A percentile compares a stretch with the other conserved stretches of the same genome.
These are phyloP conservation scores for Periphyllus acericola DNA, from an alignment of 2,888 invertebrate species.

Conservation along the genomic window DNA sequence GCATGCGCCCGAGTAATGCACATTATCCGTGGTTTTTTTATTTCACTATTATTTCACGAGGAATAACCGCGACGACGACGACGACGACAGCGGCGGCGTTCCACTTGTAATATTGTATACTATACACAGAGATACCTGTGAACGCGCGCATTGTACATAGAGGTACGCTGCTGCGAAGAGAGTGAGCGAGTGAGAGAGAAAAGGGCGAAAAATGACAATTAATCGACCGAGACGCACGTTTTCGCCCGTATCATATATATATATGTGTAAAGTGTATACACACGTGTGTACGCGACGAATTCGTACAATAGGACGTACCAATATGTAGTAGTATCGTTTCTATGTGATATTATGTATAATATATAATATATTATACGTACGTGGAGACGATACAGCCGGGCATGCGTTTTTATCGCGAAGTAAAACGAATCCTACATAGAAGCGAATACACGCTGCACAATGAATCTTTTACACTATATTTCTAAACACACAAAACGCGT, in stretches of 20 bases:
- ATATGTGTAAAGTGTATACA: neutral
- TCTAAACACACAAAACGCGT: neutral
- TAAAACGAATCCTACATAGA: neutral
- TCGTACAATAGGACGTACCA: neutral
- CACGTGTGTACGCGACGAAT: neutral
- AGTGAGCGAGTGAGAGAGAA: neutral
- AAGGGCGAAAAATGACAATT: neutral
- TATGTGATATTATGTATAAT: neutral
- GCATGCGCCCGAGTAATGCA: neutral
- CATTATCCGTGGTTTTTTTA: neutral
- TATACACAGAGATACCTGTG: neutral
- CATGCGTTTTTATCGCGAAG: neutral
- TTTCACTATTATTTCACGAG: neutral
- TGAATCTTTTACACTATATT: neutral
- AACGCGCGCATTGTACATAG: neutral
- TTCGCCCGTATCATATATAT: neutral
- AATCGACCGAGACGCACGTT: neutral
- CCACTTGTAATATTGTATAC: neutral
- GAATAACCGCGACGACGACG: conserved; percentile 1
- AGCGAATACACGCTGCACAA: neutral
- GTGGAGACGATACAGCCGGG: neutral
- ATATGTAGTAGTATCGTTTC: no score
- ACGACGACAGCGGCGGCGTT: neutral
- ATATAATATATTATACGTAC: neutral
- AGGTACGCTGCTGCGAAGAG: neutral